phyloP scores from a whole-genome alignment of 2,113 vertebrate genomes.

The Phyllostomus discolor region DNA sequence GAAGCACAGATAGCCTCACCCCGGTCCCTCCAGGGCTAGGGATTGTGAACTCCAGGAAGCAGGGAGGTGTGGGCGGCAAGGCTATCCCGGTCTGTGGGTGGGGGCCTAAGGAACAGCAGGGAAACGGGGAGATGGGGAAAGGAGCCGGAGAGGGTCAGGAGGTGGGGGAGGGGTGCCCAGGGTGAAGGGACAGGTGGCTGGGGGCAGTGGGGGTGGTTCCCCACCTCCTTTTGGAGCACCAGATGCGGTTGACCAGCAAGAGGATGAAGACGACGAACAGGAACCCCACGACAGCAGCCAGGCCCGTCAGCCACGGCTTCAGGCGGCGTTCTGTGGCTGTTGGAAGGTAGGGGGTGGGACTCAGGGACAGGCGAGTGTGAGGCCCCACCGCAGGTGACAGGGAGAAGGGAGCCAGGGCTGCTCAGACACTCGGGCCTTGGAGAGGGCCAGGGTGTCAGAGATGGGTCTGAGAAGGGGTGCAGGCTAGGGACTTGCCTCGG shows the following conservation, averaged over 20 bases:
- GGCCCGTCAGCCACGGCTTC: constrained; percentile 86
- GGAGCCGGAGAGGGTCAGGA: neutral
- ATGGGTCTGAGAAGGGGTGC: neutral
- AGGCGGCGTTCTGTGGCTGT: constrained; percentile 43
- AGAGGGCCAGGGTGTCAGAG: neutral
- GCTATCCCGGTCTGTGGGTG: neutral
- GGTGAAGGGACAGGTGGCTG: neutral
- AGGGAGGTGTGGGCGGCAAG: no score
- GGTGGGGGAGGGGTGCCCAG: neutral
- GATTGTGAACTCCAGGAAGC: neutral
- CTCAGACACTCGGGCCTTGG: neutral
- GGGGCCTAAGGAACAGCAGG: neutral
- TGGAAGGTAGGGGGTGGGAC: neutral
- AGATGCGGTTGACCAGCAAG: constrained; percentile 81
- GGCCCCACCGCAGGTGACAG: neutral
- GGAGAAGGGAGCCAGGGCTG: neutral
- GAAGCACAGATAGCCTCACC: neutral
- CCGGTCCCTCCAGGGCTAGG: neutral
- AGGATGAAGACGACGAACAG: constrained; percentile 86
- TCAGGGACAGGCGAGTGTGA: neutral
- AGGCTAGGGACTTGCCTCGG: neutral
- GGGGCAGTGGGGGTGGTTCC: neutral
- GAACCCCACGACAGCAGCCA: constrained; percentile 86
- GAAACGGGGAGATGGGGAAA: neutral
- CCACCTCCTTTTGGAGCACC: constrained; percentile 76